Conservation (phyloP, 1,140 invertebrate genomes). For the Choristoneura fumiferana region DNA sequence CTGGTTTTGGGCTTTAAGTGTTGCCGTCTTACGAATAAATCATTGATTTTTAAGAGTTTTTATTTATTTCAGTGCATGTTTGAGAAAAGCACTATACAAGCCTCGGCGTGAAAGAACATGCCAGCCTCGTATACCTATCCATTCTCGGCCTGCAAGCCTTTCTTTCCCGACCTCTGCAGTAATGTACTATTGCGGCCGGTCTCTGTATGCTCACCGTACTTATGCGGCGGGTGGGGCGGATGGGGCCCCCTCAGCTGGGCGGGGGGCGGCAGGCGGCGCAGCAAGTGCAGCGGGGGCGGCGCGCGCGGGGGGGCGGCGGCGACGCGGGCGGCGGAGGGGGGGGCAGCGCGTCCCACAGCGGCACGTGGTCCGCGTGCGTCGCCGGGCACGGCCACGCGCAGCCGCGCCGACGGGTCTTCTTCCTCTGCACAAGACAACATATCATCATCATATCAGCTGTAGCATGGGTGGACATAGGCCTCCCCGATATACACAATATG, state of each 20-base stretch:
- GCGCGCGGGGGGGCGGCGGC: conserved; percentile 32
- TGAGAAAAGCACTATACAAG: too few relatives aligned
- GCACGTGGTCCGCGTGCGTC: conserved; percentile 60
- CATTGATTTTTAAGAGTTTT: too few relatives aligned
- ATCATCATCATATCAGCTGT: too few relatives aligned
- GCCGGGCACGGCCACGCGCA: conserved; percentile 65
- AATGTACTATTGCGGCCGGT: too few relatives aligned
- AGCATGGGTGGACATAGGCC: too few relatives aligned
- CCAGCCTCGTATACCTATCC: too few relatives aligned
- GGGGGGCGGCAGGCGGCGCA: conserved; percentile 14
- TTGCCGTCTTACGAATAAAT: neutral
- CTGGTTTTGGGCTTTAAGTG: neutral
- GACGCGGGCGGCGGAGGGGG: conserved; percentile 57
- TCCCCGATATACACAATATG: too few relatives aligned
- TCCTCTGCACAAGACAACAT: too few relatives aligned
- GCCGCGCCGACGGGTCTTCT: conserved; percentile 46
- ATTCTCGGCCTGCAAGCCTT: too few relatives aligned
- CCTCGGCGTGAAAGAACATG: too few relatives aligned
- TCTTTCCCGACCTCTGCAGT: too few relatives aligned
- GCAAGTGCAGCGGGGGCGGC: conserved; percentile 21
- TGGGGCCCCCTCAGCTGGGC: conserved; percentile 10
- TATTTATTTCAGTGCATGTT: too few relatives aligned
- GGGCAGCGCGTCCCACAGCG: conserved; percentile 68
- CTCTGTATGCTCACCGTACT: neutral
- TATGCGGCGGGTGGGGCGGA: neutral